These are phyloP conservation scores for Melanostoma scalare DNA, from an alignment of 2,888 invertebrate genomes.

Conservation along the genomic window DNA sequence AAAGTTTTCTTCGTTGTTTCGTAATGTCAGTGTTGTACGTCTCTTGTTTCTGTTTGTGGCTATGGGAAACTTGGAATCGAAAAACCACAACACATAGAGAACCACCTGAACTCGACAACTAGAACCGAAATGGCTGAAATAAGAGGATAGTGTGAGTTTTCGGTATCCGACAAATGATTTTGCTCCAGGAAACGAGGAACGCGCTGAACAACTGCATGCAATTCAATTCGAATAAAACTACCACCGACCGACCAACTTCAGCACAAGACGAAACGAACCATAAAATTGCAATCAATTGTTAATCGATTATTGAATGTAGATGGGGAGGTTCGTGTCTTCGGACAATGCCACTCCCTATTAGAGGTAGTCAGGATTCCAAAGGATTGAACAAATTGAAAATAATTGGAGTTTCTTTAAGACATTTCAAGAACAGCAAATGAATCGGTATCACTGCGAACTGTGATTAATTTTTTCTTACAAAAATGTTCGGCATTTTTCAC, in stretches of 20 bases:
- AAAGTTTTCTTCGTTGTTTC: conserved; percentile 67
- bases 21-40: conserved; percentile 5
- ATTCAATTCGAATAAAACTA: conserved; percentile 40
- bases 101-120: conserved; percentile 67
- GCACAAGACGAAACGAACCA: conserved; percentile 69
- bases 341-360: conserved; percentile 47
- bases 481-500: conserved; percentile 59
- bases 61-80: conserved; percentile 61
- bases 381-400: conserved; percentile 72
- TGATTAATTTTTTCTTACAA: conserved; percentile 65
- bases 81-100: conserved; percentile 53
- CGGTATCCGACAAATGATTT: conserved; percentile 59
- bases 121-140: conserved; percentile 45
- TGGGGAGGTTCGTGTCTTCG: conserved; percentile 6
- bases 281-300: conserved; percentile 73
- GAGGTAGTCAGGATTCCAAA: conserved; percentile 47
- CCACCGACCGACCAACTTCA: conserved; percentile 11
- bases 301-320: conserved; percentile 67
- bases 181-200: conserved; percentile 44
- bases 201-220: conserved; percentile 64
- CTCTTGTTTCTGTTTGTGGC: conserved; percentile 69
- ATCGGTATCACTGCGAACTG: conserved; percentile 61
- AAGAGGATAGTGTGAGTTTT: conserved; percentile 3
- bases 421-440: conserved; percentile 57
- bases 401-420: conserved; percentile 72